phyloP scores from a whole-genome alignment of 2,888 invertebrate species.

The Merodon equestris region DNA sequence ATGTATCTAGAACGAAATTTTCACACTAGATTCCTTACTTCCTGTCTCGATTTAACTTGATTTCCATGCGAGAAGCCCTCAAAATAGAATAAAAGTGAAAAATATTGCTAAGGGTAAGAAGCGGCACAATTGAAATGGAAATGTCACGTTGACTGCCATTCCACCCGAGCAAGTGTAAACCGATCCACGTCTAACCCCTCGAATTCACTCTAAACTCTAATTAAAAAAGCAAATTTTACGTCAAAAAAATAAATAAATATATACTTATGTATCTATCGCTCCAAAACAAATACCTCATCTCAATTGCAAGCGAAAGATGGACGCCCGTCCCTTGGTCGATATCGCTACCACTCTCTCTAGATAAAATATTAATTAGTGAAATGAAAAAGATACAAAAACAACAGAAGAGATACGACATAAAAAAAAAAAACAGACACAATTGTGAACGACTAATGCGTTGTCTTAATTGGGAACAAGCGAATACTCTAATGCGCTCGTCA shows the following conservation, averaged over 20 bases:
- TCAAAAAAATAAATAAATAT: conserved; percentile 9
- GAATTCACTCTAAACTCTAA: conserved; percentile 20
- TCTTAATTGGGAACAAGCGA: conserved; percentile 56
- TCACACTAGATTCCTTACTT: conserved; percentile 43
- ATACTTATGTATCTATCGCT: conserved; percentile 11
- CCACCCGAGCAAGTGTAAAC: conserved; percentile 46
- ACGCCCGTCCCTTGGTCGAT: background rate
- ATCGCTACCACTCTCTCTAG: conserved; percentile 5
- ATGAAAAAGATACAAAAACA: conserved; percentile 45
- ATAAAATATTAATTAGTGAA: conserved; percentile 65
- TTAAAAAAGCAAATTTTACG: conserved; percentile 6
- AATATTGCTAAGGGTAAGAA: conserved; percentile 3
- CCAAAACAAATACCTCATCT: conserved; percentile 18
- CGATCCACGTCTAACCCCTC: no score
- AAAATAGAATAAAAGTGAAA: conserved; percentile 32
- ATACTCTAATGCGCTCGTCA: conserved; percentile 18
- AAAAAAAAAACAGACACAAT: no score
- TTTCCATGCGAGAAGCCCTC: conserved; percentile 37
- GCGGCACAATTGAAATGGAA: conserved; percentile 59
- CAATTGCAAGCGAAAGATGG: no score
- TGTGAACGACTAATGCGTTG: conserved; percentile 62
- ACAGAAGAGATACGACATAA: conserved; percentile 39
- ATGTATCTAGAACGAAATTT: conserved; percentile 51
- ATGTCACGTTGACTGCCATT: conserved; percentile 64
- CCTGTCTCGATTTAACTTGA: conserved; percentile 43